These are phyloP conservation scores for Spermophilus dauricus DNA, from an alignment of 2,113 vertebrate species.

Conservation along the genomic window DNA sequence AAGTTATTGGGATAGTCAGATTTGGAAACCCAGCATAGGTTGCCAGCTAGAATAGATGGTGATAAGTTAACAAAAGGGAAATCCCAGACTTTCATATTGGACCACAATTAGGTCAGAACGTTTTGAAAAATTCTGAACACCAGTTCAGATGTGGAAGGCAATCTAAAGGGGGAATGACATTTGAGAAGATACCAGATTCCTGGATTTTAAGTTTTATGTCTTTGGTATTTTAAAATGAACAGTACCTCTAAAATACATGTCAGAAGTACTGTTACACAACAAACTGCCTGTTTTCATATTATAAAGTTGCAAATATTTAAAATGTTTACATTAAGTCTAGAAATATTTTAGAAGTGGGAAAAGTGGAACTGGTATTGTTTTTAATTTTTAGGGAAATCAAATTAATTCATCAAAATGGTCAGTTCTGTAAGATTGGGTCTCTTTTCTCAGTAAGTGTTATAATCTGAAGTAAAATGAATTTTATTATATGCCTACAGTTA, in stretches of 20 bases:
- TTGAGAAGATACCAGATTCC: not conserved
- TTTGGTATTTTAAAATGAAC: not conserved
- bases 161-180: rapidly evolving
- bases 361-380: not conserved
- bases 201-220: not conserved
- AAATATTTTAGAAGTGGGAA: not conserved
- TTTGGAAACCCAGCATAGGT: no score
- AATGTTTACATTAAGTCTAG: not conserved
- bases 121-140: rapidly evolving
- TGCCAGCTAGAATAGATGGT: no score
- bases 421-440: not conserved
- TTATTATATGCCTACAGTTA: no score
- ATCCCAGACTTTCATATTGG: rapidly evolving
- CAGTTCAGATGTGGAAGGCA: no score
- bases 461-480: not conserved
- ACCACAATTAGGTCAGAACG: rapidly evolving
- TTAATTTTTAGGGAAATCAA: not conserved
- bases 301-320: not conserved
- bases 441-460: not conserved
- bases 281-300: not conserved
- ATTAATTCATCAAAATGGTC: not conserved
- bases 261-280: not conserved
- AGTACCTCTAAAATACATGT: no score
- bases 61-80: not conserved
- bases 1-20: no score